Evolutionary conservation across 2,888 invertebrate species (phyloP), one percentile per base, ranked within the genome.

Genomic region (Pseudoips prasinana): DNA sequence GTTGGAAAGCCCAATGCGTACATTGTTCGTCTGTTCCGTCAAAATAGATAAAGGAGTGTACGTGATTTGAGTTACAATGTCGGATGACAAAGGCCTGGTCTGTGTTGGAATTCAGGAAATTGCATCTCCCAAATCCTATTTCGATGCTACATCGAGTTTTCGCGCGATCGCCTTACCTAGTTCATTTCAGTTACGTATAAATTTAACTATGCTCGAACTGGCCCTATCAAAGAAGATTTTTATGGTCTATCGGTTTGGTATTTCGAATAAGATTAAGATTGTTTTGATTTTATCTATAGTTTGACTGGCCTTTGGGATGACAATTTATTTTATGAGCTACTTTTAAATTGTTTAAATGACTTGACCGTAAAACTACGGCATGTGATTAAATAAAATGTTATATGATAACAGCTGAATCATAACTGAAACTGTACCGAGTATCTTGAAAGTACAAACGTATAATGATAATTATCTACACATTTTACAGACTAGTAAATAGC

Each of bases 61-160:
- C 75, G 76, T 76, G 76, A 72, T 66, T 73, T 59, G 65, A 53
- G 62, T 76, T 58, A 73, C 70, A 72, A 73, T 46, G 52, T 40
- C 36, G 43, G 49, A 50, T 62, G 57, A 74, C 73, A 74, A 75
- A 70, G 63, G 64, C 62, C 10, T 42, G 33, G 58, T 56, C 64
- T 67, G 64, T 69, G 65, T 63, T 54, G 45, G 63, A 61, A 55
- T 61, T 55, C 63, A 70, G 79, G 76, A 78, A 84, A 82, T 82
- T 76, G 75, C 76, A 79, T 78, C 70, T 66, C 67, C 53, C 58
- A 58, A 80, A 79, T 72, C 65, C 62, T 58, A 71, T 77, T 74
- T 64, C 58, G 59, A 61, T 65, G 64, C 58, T 57, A 52, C 53
- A 58, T 49, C 46, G 37, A 52, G 44, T 60, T 63, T 46, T 62